phyloP scores from a whole-genome alignment of 1,140 invertebrate species.

The Diachasmimorpha longicaudata region DNA sequence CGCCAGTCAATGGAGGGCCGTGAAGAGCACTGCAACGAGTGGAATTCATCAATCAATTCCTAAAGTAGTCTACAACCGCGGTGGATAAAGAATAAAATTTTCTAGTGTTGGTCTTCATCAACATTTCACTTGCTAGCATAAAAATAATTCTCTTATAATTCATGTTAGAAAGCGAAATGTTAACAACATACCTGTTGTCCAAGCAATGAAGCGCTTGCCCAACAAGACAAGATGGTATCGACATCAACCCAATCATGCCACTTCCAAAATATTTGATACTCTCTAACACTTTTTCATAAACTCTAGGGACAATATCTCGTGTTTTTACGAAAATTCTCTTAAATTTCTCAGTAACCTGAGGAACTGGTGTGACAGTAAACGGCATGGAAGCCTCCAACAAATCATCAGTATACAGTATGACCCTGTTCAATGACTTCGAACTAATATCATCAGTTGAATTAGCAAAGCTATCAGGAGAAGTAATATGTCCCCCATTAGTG shows the following conservation, averaged over 20 bases:
- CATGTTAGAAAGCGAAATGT: too few species aligned
- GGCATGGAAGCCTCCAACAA: constrained; percentile 28
- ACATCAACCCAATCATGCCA: constrained; percentile 21
- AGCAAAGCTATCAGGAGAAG: too few species aligned
- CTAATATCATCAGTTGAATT: too few species aligned
- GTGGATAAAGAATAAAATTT: too few species aligned
- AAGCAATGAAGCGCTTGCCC: constrained; percentile 35
- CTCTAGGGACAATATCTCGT: background rate
- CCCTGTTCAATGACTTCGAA: background rate
- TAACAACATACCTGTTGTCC: constrained; percentile 35
- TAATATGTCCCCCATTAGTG: background rate
- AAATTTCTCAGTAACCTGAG: background rate
- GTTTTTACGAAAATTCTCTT: background rate
- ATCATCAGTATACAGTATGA: constrained; percentile 24
- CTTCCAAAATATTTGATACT: background rate
- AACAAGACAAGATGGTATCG: constrained; percentile 31
- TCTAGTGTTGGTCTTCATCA: too few species aligned
- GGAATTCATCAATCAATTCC: too few species aligned
- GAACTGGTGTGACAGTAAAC: constrained; percentile 9
- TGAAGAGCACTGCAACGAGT: constrained; percentile 37
- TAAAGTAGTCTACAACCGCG: too few species aligned
- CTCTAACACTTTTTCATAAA: background rate
- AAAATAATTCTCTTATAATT: too few species aligned
- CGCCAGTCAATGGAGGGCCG: constrained; percentile 38
- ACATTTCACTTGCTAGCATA: too few species aligned